phyloP scores from a whole-genome alignment of 2,888 invertebrate species.

The Cosmia trapezina region DNA sequence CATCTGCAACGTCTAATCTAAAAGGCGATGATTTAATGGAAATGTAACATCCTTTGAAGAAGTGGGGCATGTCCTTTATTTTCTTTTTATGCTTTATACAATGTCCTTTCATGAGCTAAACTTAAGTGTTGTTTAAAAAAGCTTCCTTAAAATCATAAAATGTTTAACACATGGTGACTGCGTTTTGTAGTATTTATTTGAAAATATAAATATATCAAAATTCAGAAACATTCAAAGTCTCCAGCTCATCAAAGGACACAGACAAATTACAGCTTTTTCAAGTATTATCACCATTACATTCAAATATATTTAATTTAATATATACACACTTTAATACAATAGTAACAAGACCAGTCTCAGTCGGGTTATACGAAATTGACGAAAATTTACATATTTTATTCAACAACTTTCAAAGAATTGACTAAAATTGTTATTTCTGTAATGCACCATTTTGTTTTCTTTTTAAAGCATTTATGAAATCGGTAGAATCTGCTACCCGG shows the following conservation, averaged over 20 bases:
- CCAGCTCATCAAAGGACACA: slow-evolving; percentile 32
- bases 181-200: neutral
- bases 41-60: slow-evolving; percentile 28
- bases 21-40: slow-evolving; percentile 43
- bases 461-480: too few species aligned
- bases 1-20: neutral
- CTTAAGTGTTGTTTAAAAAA: neutral
- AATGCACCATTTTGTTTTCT: slow-evolving; percentile 17
- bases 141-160: neutral
- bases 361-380: slow-evolving; percentile 82
- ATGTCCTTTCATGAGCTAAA: slow-evolving; percentile 26
- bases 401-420: slow-evolving; percentile 68
- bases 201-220: neutral
- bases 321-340: slow-evolving; percentile 66
- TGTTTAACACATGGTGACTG: neutral
- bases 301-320: slow-evolving; percentile 53
- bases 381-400: slow-evolving; percentile 67
- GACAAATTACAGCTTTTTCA: slow-evolving; percentile 18
- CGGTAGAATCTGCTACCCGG: neutral
- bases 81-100: slow-evolving; percentile 8
- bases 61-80: slow-evolving; percentile 16
- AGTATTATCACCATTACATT: slow-evolving; percentile 41
- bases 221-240: neutral
- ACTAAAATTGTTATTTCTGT: slow-evolving; percentile 27
- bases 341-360: slow-evolving; percentile 83